Evolutionary conservation across 2,888 invertebrate species (phyloP), one percentile per base, ranked within the genome.

Genomic region (Yponomeuta sedellus): DNA sequence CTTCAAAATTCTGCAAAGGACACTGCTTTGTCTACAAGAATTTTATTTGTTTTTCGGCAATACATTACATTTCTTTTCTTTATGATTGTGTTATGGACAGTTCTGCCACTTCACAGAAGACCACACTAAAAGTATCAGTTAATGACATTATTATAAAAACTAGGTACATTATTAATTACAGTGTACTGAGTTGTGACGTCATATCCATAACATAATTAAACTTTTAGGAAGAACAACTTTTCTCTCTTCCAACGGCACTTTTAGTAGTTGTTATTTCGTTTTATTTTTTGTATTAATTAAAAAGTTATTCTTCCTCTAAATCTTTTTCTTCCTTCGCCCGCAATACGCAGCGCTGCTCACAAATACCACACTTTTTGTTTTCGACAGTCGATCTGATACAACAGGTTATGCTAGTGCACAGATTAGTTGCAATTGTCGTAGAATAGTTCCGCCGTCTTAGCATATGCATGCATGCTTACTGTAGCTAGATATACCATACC

Each of bases 11-110:
- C 77, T 75, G 71, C 72, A 76, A 75, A 73, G 76, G 75, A 73
- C 83, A 85, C 78, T 76, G 82, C 85, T 83, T 87, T 71, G 73
- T 71, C 69, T 81, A 82, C 78, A 40, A 74, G 74, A 82, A 81
- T 80, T 76, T 81, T 52, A 52, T 52, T 52, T 16, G 44, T 52
- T 52, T 69, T 88, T 66, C 86, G 88, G 88, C 88, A 88, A 88
- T 88, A 88, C 88, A 83, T 82, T 78, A 80, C 79, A 65, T 64
- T 57, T 39, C 16, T 1, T 64, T 66, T 57, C 44, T n/a, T 58
- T 52, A 16, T 16, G 44, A 16, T 65, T 66, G 63, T 63, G 57
- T 25, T 34, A 34, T 66, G 19, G 61, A 62, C 34, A 19, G 11
- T 28, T 16, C 10, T 62, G 62, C 40, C 62, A 19, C 34, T 34